phyloP scores from a whole-genome alignment of 2,888 invertebrate genomes.

The Choristoneura rosaceana region DNA sequence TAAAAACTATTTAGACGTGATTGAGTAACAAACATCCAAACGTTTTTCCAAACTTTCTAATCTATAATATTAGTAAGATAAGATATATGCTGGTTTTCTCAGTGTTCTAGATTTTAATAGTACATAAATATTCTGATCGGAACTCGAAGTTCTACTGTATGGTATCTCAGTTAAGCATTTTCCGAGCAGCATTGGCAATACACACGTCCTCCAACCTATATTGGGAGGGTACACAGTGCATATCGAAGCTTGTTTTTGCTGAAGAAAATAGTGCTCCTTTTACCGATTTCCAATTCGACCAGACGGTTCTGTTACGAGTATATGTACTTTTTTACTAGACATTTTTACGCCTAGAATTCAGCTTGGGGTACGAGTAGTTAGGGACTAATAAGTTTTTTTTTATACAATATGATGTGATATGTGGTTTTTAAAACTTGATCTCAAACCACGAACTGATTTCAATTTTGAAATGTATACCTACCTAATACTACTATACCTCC shows the following conservation, averaged over 20 bases:
- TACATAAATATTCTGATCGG: not conserved
- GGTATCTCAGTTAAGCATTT: conserved; percentile 16
- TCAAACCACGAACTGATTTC: not conserved
- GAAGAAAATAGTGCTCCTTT: conserved; percentile 26
- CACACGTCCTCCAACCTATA: conserved; percentile 50
- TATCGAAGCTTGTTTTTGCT: conserved; percentile 34
- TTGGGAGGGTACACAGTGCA: conserved; percentile 46
- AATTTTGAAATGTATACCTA: too few species aligned
- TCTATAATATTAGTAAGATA: too few species aligned
- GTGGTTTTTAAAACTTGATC: not conserved
- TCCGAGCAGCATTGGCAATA: conserved; percentile 25
- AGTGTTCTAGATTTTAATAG: not conserved
- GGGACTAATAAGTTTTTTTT: not conserved
- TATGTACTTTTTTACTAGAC: not conserved
- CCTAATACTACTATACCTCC: too few species aligned
- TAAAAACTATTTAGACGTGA: too few species aligned
- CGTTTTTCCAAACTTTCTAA: too few species aligned
- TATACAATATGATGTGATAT: not conserved
- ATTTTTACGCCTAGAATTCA: not conserved
- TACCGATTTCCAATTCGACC: not conserved
- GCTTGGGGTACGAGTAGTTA: not conserved
- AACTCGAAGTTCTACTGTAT: conserved; percentile 12
- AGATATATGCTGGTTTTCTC: too few species aligned
- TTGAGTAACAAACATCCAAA: too few species aligned
- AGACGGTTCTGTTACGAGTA: not conserved